Base-by-base conservation (phyloP, 2,888 invertebrate genomes). In the Gisinianus flammeolus region DNA sequence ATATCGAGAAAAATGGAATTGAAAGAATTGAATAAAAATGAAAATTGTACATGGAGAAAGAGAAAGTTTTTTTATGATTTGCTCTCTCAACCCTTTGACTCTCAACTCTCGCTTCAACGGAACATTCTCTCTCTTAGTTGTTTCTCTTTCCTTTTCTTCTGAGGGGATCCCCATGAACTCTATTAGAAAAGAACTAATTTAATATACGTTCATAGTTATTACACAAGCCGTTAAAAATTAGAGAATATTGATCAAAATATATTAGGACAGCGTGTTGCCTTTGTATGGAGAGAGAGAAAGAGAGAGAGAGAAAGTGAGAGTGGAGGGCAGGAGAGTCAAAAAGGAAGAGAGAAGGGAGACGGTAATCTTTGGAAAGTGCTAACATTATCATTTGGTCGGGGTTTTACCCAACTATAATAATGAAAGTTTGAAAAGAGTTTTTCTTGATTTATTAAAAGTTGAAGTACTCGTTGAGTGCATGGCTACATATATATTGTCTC, bases 371-470 rank as follows among this genome's bases (percentile, higher is more conserved):
- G 33, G 22, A 67, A 67, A 67, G 67, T 67, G 67, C 67, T 67
- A 67, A 67, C 67, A 67, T 22, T n/a, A 67, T 67, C 67, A 67
- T 67, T 67, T 67, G 30, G n/a, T 12, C 64, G 22, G 4, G 64
- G 24, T 28, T 64, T 28, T 24, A 6, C 5, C 26, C 64, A n/a
- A n/a, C 26, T 33, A n/a, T 33, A 31, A 30, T 22, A 26, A 26
- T 67, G 33, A n/a, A 67, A 67, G 67, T 67, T 67, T 67, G 67
- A 35, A 67, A 66, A 66, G 31, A 66, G 30, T 31, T 66, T 44
- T 44, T 66, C 28, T 28, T 66, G 66, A 66, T 66, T 66, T 66
- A 66, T 66, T 30, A 66, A 66, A 66, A 66, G 66, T 66, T 66
- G 12, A 26, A 30, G 66, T 30, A 66, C 35, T 35, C 6, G 35